These are phyloP conservation scores for Stylophora pistillata DNA, from an alignment of 64 coral and sea anemone species.

Conservation along the genomic window DNA sequence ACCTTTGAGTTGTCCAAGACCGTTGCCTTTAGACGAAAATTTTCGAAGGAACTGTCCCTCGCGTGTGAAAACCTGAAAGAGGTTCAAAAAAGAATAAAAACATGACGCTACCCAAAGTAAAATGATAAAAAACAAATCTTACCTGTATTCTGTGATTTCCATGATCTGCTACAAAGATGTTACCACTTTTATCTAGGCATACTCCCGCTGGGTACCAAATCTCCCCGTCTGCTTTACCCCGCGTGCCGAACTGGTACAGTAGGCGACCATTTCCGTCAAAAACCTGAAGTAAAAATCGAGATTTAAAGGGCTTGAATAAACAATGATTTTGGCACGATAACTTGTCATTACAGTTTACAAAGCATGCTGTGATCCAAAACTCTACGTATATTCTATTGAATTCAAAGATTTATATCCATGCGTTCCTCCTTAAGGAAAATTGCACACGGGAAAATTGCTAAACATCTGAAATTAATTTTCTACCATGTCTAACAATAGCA, in stretches of 20 bases:
- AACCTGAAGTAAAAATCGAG: constrained; percentile 37
- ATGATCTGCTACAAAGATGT: constrained; percentile 83
- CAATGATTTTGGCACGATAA: too few species aligned
- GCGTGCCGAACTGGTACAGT: constrained; percentile 80
- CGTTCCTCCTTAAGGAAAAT: too few species aligned
- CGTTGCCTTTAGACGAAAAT: constrained; percentile 73
- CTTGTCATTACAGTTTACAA: too few species aligned
- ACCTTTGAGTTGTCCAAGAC: constrained; percentile 74
- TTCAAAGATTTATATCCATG: too few species aligned
- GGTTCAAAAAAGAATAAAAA: not conserved
- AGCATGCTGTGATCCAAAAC: too few species aligned
- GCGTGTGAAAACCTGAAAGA: constrained; percentile 69
- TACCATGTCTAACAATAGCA: too few species aligned
- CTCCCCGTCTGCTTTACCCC: constrained; percentile 79
- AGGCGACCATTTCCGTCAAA: constrained; percentile 68
- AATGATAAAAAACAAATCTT: not conserved
- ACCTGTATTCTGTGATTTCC: constrained; percentile 91
- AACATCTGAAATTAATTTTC: not conserved
- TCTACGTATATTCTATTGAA: too few species aligned
- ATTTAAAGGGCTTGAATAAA: too few species aligned
- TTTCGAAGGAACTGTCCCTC: constrained; percentile 84
- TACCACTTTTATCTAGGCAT: constrained; percentile 45
- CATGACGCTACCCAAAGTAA: too few species aligned
- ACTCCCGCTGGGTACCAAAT: constrained; percentile 95
- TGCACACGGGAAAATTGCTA: not conserved